Percentiles rank a stretch among this genome's conserved stretches.
Evolutionary conservation across 37 sponge, comb jelly and placozoan species (phyloP).

Genomic region (Bolinopsis microptera): DNA sequence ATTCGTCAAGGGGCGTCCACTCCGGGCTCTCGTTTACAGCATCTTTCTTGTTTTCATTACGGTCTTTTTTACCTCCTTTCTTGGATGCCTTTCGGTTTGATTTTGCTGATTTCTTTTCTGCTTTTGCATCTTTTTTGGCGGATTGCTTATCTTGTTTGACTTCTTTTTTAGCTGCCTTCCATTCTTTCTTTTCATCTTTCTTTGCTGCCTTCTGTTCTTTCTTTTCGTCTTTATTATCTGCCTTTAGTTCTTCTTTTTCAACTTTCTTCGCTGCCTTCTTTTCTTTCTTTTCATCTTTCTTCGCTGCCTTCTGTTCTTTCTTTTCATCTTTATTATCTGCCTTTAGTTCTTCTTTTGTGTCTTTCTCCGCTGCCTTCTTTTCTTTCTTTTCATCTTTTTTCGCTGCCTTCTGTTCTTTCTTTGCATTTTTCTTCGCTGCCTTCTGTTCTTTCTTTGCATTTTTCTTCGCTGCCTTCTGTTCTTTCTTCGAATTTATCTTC

Average conservation of each 20-base stretch:
- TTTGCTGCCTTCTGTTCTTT: background rate
- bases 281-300: background rate
- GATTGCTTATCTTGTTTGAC: background rate
- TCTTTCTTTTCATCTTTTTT: background rate
- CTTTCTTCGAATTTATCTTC: background rate
- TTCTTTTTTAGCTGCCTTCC: background rate
- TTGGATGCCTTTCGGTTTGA: background rate
- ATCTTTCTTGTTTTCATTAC: background rate
- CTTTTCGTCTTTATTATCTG: background rate
- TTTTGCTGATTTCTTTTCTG: background rate
- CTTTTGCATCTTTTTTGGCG: background rate
- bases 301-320: background rate
- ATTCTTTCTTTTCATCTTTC: background rate
- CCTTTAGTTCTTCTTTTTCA: background rate
- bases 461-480: background rate
- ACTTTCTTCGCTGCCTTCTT: constrained; percentile 4
- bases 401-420: background rate
- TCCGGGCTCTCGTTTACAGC: background rate
- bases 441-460: background rate
- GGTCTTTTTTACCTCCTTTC: background rate
- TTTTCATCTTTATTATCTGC: background rate
- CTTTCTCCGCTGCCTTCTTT: background rate
- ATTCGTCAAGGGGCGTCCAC: background rate
- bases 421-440: background rate
- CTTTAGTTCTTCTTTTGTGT: background rate